A percentile compares a stretch with the other conserved stretches of the same genome.
Conservation (phyloP, 1,140 invertebrate species). For the Drosophila ficusphila region DNA sequence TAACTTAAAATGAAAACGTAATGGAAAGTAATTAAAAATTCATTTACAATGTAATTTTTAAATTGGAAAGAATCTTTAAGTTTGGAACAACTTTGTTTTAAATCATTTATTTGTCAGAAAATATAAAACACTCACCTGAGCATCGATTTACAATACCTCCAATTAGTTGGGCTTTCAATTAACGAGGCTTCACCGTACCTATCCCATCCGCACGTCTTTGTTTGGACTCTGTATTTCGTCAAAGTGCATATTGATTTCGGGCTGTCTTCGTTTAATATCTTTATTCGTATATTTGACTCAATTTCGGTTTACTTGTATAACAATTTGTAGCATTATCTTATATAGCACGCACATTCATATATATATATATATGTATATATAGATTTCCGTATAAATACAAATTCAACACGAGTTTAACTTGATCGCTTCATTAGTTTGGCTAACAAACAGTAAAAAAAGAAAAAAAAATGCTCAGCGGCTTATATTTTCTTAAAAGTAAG, state of each 20-base stretch:
- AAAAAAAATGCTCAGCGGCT: slow-evolving; percentile 7
- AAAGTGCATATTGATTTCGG: slow-evolving; percentile 39
- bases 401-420: slow-evolving; percentile 66
- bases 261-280: slow-evolving; percentile 16
- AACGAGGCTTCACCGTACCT: not conserved
- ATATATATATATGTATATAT: slow-evolving; percentile 35
- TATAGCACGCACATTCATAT: slow-evolving; percentile 48
- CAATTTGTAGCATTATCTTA: slow-evolving; percentile 70
- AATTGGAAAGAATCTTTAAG: too few species aligned
- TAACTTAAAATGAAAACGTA: too few species aligned
- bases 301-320: slow-evolving; percentile 65
- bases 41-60: too few species aligned
- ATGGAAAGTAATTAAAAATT: too few species aligned
- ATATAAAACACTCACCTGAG: not conserved
- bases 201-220: slow-evolving; percentile 2
- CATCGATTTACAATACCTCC: too few species aligned
- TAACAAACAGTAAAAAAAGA: slow-evolving; percentile 39
- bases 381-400: slow-evolving; percentile 59
- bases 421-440: slow-evolving; percentile 14
- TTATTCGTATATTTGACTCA: slow-evolving; percentile 28
- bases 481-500: slow-evolving; percentile 13
- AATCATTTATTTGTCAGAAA: too few species aligned
- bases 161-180: too few species aligned
- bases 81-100: too few species aligned
- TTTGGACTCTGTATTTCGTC: slow-evolving; percentile 25